A percentile compares a stretch with the other conserved stretches of the same genome.
Evolutionary conservation across 1,140 invertebrate genomes (phyloP).

Genomic region (Trichonephila clavipes): DNA sequence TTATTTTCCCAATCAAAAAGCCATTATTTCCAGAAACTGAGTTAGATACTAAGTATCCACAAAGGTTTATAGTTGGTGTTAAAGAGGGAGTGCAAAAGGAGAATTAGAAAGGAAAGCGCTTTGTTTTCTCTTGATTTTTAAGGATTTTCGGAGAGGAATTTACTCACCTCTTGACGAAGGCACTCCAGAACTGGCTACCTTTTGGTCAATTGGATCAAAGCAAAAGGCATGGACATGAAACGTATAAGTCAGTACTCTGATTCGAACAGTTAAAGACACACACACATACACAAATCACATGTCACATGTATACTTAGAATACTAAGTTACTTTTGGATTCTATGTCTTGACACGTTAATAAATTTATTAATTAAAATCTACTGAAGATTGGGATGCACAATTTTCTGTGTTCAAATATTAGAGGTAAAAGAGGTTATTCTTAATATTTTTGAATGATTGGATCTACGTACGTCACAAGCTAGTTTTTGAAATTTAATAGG

Average conservation of each 20-base stretch:
- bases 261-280: slow-evolving; percentile 72
- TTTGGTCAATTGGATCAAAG: slow-evolving; percentile 64
- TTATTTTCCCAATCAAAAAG: slow-evolving; percentile 38
- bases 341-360: slow-evolving; percentile 26
- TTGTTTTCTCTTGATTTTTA: slow-evolving; percentile 40
- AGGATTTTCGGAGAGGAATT: slow-evolving; percentile 66
- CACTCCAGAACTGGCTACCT: slow-evolving; percentile 89
- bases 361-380: not conserved
- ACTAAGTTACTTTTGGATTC: not conserved
- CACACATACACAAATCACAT: slow-evolving; percentile 68
- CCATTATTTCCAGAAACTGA: slow-evolving; percentile 40
- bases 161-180: slow-evolving; percentile 98
- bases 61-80: slow-evolving; percentile 16
- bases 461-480: too few relatives aligned
- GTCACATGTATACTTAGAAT: not conserved
- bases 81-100: slow-evolving; percentile 70
- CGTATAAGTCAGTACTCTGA: slow-evolving; percentile 75
- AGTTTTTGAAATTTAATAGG: too few relatives aligned
- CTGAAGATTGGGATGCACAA: too few relatives aligned
- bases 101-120: slow-evolving; percentile 53
- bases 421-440: too few relatives aligned
- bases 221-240: slow-evolving; percentile 77
- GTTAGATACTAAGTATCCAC: not conserved
- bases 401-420: too few relatives aligned
- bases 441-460: too few relatives aligned